Conservation (phyloP, 1,140 invertebrate genomes). For the Calephelis virginiensis region DNA sequence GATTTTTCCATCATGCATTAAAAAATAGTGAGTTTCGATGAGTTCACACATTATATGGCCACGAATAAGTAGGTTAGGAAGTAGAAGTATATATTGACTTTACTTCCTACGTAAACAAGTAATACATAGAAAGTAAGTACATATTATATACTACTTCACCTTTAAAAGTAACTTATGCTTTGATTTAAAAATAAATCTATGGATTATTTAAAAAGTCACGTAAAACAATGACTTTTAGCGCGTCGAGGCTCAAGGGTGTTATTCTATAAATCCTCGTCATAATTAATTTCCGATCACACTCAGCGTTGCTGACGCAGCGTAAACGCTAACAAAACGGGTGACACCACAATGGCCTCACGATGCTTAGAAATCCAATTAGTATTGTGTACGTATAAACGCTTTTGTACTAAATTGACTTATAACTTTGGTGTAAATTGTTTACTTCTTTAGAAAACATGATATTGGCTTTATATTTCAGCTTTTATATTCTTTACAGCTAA, state of each 20-base stretch:
- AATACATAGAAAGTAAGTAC: no score
- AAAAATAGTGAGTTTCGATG: no score
- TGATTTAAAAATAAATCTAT: no score
- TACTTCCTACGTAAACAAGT: no score
- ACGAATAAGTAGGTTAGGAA: no score
- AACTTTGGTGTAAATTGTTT: constrained; percentile 18
- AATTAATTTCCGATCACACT: constrained; percentile 29
- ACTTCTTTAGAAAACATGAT: background rate
- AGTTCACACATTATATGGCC: no score
- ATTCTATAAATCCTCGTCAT: constrained; percentile 25
- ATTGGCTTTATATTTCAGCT: background rate
- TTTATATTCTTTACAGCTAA: background rate
- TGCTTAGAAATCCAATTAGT: constrained; percentile 35
- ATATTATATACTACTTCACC: no score
- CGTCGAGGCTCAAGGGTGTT: background rate
- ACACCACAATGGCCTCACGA: constrained; percentile 25
- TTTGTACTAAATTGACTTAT: constrained; percentile 19
- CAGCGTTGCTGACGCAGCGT: constrained; percentile 27
- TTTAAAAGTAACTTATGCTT: no score
- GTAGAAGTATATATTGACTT: no score
- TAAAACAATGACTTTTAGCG: constrained; percentile 2
- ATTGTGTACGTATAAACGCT: constrained; percentile 29
- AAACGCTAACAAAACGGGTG: constrained; percentile 28
- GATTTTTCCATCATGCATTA: no score
- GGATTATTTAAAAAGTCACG: background rate